Conservation (phyloP, 1,140 invertebrate species). For the Danaus melanippus region DNA sequence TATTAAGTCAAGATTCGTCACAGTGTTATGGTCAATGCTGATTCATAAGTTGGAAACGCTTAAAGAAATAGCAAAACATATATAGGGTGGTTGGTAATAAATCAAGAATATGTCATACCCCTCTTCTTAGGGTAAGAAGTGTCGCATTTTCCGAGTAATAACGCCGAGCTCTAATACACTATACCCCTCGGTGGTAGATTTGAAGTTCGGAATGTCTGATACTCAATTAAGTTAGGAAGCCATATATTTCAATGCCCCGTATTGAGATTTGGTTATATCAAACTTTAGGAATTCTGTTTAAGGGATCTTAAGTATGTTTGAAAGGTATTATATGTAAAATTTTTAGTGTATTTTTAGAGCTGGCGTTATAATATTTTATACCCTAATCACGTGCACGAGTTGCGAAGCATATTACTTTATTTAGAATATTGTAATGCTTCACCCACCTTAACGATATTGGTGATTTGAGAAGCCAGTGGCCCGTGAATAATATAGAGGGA, state of each 20-base stretch:
- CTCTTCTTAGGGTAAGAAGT: conserved; percentile 56
- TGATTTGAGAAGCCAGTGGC: conserved; percentile 28
- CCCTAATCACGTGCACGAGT: conserved; percentile 19
- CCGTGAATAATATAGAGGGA: conserved; percentile 30
- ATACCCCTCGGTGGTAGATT: conserved; percentile 18
- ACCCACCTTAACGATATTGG: conserved; percentile 30
- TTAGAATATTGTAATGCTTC: conserved; percentile 28
- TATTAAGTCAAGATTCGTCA: neutral
- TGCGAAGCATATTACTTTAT: conserved; percentile 24
- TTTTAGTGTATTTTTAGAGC: no score
- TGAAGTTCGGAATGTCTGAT: conserved; percentile 31
- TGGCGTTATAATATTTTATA: conserved; percentile 4
- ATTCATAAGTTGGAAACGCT: conserved; percentile 38
- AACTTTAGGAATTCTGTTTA: no score
- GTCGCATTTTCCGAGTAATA: conserved; percentile 66
- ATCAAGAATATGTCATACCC: conserved; percentile 58
- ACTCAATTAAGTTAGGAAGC: conserved; percentile 49
- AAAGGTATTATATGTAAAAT: no score
- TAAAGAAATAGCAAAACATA: conserved; percentile 60
- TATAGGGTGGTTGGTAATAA: conserved; percentile 52
- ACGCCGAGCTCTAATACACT: conserved; percentile 51
- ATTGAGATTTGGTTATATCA: no score
- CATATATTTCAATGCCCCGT: conserved; percentile 38
- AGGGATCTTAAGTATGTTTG: no score
- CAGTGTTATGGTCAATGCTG: conserved; percentile 18